Conservation (phyloP, 2,113 vertebrate species). For the Corythoichthys haematopterus region DNA sequence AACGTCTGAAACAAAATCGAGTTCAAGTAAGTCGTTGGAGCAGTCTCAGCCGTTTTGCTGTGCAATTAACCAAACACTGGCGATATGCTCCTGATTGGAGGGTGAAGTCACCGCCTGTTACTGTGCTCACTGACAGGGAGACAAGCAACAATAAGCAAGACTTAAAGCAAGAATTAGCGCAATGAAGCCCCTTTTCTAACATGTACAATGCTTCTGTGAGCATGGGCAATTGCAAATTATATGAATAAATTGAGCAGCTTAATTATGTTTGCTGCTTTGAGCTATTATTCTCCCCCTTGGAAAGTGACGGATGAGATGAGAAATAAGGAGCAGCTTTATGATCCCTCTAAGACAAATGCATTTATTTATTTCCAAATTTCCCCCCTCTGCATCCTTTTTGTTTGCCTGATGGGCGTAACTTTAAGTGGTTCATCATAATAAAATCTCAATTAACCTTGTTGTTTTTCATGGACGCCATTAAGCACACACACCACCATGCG, state of each 20-base stretch:
- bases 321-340: slow-evolving; percentile 20
- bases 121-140: slow-evolving; percentile 33
- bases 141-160: slow-evolving; percentile 59
- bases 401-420: slow-evolving; percentile 41
- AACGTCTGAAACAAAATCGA: not conserved
- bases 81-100: slow-evolving; percentile 50
- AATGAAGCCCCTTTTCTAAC: slow-evolving; percentile 38
- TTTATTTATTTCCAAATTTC: slow-evolving; percentile 31
- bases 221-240: slow-evolving; percentile 60
- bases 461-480: slow-evolving; percentile 15
- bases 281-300: slow-evolving; percentile 63
- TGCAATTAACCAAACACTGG: slow-evolving; percentile 31
- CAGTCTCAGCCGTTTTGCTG: slow-evolving; percentile 2
- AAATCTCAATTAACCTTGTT: slow-evolving; percentile 62
- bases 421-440: slow-evolving; percentile 50
- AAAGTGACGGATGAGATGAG: slow-evolving; percentile 38
- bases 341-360: slow-evolving; percentile 60
- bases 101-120: slow-evolving; percentile 35
- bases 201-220: slow-evolving; percentile 34
- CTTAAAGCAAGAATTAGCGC: slow-evolving; percentile 60
- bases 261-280: slow-evolving; percentile 72
- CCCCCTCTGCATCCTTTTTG: slow-evolving; percentile 21
- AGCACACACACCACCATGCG: slow-evolving; percentile 1
- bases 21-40: not conserved
- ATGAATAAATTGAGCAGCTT: slow-evolving; percentile 69